These are phyloP conservation scores for Melanaphis sacchari DNA, from an alignment of 1,140 invertebrate genomes.

Conservation along the genomic window DNA sequence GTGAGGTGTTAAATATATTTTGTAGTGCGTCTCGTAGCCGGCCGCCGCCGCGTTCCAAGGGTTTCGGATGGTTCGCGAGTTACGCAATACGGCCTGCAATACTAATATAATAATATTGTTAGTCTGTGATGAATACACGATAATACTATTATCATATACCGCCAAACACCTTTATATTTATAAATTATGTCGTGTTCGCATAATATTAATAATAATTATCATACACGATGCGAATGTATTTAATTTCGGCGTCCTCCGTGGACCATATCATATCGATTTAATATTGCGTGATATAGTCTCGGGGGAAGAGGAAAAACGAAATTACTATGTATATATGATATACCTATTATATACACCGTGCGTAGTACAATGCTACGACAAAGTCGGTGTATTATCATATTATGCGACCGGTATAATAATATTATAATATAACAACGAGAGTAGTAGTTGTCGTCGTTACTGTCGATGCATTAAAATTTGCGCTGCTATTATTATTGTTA, in stretches of 20 bases:
- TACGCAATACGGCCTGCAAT: slow-evolving; percentile 21
- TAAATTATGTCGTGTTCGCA: background rate
- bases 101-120: background rate
- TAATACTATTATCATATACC: background rate
- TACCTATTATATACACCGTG: background rate
- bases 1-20: background rate
- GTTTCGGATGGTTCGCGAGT: slow-evolving; percentile 22
- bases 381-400: background rate
- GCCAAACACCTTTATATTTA: background rate
- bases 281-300: background rate
- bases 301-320: background rate
- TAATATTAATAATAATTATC: background rate
- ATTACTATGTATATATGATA: background rate
- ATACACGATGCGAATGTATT: background rate
- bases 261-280: background rate
- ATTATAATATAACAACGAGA: background rate
- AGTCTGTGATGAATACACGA: too few relatives aligned
- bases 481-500: background rate
- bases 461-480: background rate
- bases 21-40: background rate
- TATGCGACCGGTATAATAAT: background rate
- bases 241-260: background rate
- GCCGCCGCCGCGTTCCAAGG: slow-evolving; percentile 22
- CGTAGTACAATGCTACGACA: background rate
- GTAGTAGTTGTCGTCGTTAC: background rate